Conservation (phyloP, 2,113 vertebrate genomes). For the Todiramphus chloris region DNA sequence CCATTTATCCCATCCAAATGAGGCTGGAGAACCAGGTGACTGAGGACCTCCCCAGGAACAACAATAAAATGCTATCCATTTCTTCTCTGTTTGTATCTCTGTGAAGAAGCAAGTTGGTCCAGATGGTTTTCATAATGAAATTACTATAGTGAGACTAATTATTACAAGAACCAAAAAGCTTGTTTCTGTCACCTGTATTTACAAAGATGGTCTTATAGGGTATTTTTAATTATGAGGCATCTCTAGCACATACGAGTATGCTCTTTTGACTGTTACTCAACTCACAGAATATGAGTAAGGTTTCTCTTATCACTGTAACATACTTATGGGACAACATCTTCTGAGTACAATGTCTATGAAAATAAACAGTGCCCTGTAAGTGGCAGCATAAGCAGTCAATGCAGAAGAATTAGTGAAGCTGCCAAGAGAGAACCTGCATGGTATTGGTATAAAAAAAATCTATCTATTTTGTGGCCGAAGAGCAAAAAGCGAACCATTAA, state of each 20-base stretch:
- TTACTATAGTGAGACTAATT: background rate
- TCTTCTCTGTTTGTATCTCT: background rate
- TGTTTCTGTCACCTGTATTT: background rate
- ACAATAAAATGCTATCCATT: background rate
- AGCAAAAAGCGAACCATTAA: background rate
- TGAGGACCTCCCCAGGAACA: background rate
- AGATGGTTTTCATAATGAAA: background rate
- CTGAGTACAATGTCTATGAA: background rate
- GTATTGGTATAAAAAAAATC: background rate
- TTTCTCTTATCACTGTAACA: background rate
- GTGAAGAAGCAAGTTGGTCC: background rate
- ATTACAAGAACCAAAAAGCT: background rate
- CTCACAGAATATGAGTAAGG: fast-evolving
- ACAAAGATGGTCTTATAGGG: background rate
- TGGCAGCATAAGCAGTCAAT: background rate
- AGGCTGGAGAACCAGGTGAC: background rate
- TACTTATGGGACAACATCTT: background rate
- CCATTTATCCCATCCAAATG: background rate
- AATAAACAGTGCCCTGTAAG: background rate
- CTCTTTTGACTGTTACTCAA: background rate
- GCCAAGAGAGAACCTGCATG: background rate
- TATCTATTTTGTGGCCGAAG: background rate
- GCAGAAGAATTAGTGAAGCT: background rate
- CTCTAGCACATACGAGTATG: background rate
- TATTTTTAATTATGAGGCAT: background rate